Conservation (phyloP, 2,113 vertebrate genomes). For the Mesoclemmys tuberculata region DNA sequence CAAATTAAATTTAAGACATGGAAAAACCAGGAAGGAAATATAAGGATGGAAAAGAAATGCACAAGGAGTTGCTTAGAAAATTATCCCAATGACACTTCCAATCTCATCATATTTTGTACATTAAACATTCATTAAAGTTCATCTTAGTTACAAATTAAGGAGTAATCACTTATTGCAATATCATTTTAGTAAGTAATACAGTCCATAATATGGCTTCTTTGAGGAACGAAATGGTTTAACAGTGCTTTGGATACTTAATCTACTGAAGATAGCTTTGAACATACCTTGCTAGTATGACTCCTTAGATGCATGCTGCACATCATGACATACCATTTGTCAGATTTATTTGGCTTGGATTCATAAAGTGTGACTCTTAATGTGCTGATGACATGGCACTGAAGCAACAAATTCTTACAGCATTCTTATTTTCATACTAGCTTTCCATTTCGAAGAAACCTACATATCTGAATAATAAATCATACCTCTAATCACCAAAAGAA, state of each 20-base stretch:
- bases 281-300: background rate
- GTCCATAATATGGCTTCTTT: background rate
- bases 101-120: background rate
- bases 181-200: background rate
- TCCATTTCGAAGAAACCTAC: slow-evolving; percentile 43
- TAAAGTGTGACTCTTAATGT: slow-evolving; percentile 57
- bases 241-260: background rate
- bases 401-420: slow-evolving; percentile 30
- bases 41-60: background rate
- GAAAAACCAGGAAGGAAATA: background rate
- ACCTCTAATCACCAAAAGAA: slow-evolving; percentile 19
- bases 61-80: background rate
- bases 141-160: background rate
- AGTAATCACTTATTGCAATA: background rate
- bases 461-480: slow-evolving; percentile 53
- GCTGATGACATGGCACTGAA: slow-evolving; percentile 17
- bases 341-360: slow-evolving; percentile 56
- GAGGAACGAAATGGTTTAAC: background rate
- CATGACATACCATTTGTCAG: slow-evolving; percentile 23
- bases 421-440: background rate
- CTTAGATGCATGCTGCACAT: slow-evolving; percentile 26
- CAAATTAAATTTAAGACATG: background rate
- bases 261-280: background rate
- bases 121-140: background rate
- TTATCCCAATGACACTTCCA: background rate